Base-by-base conservation (phyloP, 2,113 vertebrate genomes). In the Sinocyclocheilus grahami region DNA sequence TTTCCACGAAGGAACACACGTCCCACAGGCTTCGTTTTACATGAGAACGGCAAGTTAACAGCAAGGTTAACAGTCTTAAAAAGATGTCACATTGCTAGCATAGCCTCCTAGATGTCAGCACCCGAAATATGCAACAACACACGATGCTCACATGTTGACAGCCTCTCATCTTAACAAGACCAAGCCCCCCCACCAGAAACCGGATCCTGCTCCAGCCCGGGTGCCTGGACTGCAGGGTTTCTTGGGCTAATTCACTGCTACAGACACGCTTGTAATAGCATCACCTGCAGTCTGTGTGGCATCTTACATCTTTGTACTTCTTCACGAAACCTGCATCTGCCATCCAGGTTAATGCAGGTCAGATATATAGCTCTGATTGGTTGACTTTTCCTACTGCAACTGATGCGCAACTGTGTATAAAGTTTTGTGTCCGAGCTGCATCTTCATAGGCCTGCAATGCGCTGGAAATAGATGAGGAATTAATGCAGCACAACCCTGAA, bases 91-190 rank as follows among this genome's bases (percentile, higher is more conserved):
- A 80, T 85, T 77, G 81, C 81, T 67, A 65, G 58, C 81, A 87
- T 77, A 78, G 51, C 77, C 39, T 62, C 20, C 83, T 81, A 14
- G 60, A 85, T 86, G 58, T 82, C 63, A 78, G 65, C 33, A 53
- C 69, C 81, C 67, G 22, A 89, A 89, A 84, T 84, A 86, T 86
- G 76, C 76, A 82, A 77, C 69, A 80, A 82, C 80, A 87, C 58
- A 87, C 69, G 69, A 71, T 27, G 22, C 82, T 86, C 80, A 78
- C 67, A 87, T 78, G 77, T 84, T 91, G 87, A 91, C 77, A 89
- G 86, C 86, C 87, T 86, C 87, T 88, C 83, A 81, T 85, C 75
- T 87, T 88, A 88, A 88, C 86, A 88, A 89, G 83, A 84, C 83
- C 14, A 16, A 78, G 58, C 37, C 48, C 76, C 14, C 76, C 48